phyloP scores from a whole-genome alignment of 2,888 invertebrate genomes.

The Calliphora vomitoria region DNA sequence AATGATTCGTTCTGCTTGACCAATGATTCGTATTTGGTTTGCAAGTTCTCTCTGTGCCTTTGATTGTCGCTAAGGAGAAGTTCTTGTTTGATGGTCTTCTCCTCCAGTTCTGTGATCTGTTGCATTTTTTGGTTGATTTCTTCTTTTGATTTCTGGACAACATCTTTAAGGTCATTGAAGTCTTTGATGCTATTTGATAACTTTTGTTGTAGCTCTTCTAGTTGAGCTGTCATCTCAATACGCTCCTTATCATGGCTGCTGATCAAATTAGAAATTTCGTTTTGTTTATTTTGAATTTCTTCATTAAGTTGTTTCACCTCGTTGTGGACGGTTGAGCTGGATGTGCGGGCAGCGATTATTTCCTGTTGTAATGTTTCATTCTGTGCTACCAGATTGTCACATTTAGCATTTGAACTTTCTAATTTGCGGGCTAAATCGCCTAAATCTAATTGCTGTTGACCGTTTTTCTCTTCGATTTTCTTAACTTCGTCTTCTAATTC shows the following conservation, averaged over 20 bases:
- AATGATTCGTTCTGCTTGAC: conserved; percentile 86
- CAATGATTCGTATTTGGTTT: conserved; percentile 87
- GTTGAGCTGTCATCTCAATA: conserved; percentile 77
- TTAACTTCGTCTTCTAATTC: conserved; percentile 76
- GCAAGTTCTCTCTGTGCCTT: conserved; percentile 86
- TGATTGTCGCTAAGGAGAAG: conserved; percentile 86
- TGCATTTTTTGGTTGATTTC: conserved; percentile 81
- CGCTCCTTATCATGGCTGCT: conserved; percentile 74
- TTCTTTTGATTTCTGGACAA: conserved; percentile 81
- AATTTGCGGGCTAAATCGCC: conserved; percentile 77
- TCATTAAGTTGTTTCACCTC: conserved; percentile 79
- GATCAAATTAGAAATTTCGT: conserved; percentile 74
- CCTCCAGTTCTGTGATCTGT: conserved; percentile 76
- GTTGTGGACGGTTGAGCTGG: conserved; percentile 73
- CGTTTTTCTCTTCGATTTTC: conserved; percentile 69
- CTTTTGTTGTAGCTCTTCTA: conserved; percentile 78
- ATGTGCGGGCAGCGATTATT: conserved; percentile 80
- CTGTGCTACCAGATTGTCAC: conserved; percentile 75
- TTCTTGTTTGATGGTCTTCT: conserved; percentile 85
- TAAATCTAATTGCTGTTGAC: conserved; percentile 80
- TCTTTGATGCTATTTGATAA: conserved; percentile 81
- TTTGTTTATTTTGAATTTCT: conserved; percentile 79
- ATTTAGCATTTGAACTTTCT: conserved; percentile 76
- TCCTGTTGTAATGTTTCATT: conserved; percentile 82
- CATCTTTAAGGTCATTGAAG: conserved; percentile 78